phyloP scores from a whole-genome alignment of 2,797 vertebrate genomes.

The Spondyliosoma cantharus region DNA sequence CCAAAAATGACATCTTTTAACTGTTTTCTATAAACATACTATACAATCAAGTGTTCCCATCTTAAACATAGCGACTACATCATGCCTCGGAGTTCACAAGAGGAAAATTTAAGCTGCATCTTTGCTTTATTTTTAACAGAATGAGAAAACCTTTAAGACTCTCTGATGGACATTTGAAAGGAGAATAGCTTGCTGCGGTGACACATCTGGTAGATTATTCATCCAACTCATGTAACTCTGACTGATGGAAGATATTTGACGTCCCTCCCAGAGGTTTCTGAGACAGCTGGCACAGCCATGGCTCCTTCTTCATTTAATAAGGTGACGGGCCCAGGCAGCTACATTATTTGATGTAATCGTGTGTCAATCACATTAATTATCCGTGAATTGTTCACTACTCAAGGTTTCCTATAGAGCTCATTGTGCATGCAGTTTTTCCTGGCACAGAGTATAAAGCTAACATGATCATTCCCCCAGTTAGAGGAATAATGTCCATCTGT shows the following conservation, averaged over 20 bases:
- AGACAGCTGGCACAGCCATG: constrained; percentile 45
- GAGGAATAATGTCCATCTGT: constrained; percentile 71
- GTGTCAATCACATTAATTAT: constrained; percentile 65
- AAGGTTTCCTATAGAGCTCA: constrained; percentile 52
- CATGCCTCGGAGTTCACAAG: constrained; percentile 33
- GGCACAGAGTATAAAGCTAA: constrained; percentile 51
- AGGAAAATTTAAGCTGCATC: constrained; percentile 41
- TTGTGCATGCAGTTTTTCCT: constrained; percentile 58
- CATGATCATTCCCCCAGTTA: constrained; percentile 51
- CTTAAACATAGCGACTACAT: constrained; percentile 53
- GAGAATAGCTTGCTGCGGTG: constrained; percentile 30
- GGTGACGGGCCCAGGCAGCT: constrained; percentile 60
- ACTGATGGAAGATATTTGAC: constrained; percentile 51
- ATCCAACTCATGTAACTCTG: constrained; percentile 49
- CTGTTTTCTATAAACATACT: constrained; percentile 62
- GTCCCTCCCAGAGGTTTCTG: constrained; percentile 50
- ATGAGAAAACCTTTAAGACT: constrained; percentile 19
- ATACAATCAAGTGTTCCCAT: constrained; percentile 68
- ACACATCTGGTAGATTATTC: constrained; percentile 70
- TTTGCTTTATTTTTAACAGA: constrained; percentile 23
- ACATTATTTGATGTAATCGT: constrained; percentile 66
- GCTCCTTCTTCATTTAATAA: constrained; percentile 51
- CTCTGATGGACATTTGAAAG: constrained; percentile 34
- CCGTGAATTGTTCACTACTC: constrained; percentile 56
- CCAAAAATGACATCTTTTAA: constrained; percentile 55